Evolutionary conservation across 2,113 vertebrate genomes (phyloP), one percentile per base, ranked within the genome.

Genomic region (Poeciliopsis prolifica): DNA sequence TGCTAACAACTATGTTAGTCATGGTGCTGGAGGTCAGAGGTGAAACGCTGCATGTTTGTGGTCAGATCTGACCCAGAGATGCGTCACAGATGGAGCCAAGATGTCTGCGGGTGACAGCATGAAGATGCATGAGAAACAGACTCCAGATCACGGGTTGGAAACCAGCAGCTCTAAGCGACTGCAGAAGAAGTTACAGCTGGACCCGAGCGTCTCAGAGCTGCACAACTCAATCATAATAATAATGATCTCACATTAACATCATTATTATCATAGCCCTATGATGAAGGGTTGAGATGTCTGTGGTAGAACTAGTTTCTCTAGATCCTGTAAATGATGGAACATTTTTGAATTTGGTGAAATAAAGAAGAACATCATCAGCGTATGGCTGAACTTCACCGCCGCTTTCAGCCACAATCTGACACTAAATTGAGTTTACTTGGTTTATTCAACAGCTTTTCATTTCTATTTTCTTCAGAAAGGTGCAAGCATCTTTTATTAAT

Each of bases 71-170:
- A 73, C 64, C 74, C 74, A 26, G 74, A 78, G 31, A 78, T 78
- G 88, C 69, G 58, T 68, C n/a, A 31, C 13, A 82, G 80, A 37
- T 71, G 63, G 80, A 84, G 87, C 83, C 84, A 72, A 63, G 64
- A 81, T 74, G 87, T 87, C 76, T 84, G 87, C 77, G 60, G 75
- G 79, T 81, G 78, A 67, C 68, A 83, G 89, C 86, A 65, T 86
- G 86, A 81, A 24, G 40, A 88, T 89, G 88, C 42, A 79, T 61
- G 83, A 80, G 0, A n/a, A 68, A 26, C 42, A 1, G 4, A 31
- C 35, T 33, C 48, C 40, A 37, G 29, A 58, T 54, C 61, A 63
- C 72, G 28, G 9, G 42, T 44, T 14, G 13, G 13, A 42, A 19
- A 33, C 61, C 44, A 24, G 28, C 29, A 44, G 2, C 37, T 40